A percentile compares a stretch with the other conserved stretches of the same genome.
Conservation (phyloP, 2,113 vertebrate genomes). For the Chitala chitala region DNA sequence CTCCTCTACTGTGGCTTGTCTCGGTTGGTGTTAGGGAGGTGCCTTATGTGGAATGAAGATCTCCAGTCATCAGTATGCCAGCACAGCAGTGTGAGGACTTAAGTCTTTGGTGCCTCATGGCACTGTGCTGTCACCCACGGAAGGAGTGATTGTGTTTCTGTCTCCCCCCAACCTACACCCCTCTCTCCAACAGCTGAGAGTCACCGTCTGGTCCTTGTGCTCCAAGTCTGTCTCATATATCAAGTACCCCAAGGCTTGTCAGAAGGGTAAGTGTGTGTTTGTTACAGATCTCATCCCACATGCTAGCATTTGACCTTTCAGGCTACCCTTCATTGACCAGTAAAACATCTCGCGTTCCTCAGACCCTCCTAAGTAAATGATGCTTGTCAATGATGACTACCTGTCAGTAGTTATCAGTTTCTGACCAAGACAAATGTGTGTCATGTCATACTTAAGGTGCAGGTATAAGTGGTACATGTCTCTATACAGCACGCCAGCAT, state of each 20-base stretch:
- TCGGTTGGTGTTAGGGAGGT: background rate
- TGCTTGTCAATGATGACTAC: conserved; percentile 55
- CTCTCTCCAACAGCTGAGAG: conserved; percentile 71
- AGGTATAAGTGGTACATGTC: too few species aligned
- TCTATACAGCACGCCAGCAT: too few species aligned
- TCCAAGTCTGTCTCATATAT: conserved; percentile 97
- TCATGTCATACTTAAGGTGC: too few species aligned
- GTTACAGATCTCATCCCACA: conserved; percentile 30
- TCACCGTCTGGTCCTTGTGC: conserved; percentile 95
- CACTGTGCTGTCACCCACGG: conserved; percentile 25
- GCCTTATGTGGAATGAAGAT: background rate
- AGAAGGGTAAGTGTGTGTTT: conserved; percentile 75
- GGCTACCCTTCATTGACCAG: conserved; percentile 35
- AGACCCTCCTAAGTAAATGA: conserved; percentile 51
- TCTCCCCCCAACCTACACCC: background rate
- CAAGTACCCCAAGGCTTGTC: conserved; percentile 93
- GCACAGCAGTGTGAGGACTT: background rate
- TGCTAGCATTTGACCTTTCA: conserved; percentile 48
- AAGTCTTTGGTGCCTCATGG: background rate
- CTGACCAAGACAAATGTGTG: background rate
- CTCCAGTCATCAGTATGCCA: conserved; percentile 17
- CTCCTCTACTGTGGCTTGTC: background rate
- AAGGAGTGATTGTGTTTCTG: conserved; percentile 21
- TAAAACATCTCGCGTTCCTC: conserved; percentile 52
- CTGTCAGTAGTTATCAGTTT: conserved; percentile 49